Conservation (phyloP, 2,888 invertebrate genomes). For the Pardosa pseudoannulata region DNA sequence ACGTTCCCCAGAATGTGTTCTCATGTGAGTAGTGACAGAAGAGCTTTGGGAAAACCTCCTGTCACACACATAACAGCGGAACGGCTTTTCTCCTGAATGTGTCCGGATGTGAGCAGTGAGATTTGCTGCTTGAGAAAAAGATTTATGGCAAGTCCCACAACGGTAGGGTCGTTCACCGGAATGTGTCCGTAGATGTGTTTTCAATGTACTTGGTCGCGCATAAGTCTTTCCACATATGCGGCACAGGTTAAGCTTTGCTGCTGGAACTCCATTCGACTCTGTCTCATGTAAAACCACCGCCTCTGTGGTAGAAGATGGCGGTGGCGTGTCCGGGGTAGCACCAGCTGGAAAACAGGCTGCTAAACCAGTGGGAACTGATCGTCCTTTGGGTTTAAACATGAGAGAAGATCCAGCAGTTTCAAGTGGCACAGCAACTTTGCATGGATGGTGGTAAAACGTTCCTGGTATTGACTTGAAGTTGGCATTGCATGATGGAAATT, state of each 20-base stretch:
- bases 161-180: constrained; percentile 93
- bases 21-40: constrained; percentile 98
- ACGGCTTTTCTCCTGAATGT: constrained; percentile 94
- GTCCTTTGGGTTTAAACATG: constrained; percentile 43
- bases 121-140: constrained; percentile 98
- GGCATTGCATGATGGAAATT: constrained; percentile 48
- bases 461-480: constrained; percentile 31
- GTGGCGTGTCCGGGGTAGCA: constrained; percentile 19
- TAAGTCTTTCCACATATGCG: constrained; percentile 94
- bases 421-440: constrained; percentile 18
- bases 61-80: constrained; percentile 94
- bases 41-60: constrained; percentile 96
- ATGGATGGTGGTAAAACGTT: constrained; percentile 41
- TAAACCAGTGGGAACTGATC: constrained; percentile 54
- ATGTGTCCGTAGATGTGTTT: constrained; percentile 97
- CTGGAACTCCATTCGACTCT: constrained; percentile 28
- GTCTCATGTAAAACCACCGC: background rate
- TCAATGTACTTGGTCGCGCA: constrained; percentile 96
- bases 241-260: constrained; percentile 72
- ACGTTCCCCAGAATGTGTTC: constrained; percentile 94
- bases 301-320: background rate
- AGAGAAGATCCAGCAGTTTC: background rate
- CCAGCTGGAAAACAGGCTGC: constrained; percentile 65
- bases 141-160: constrained; percentile 97
- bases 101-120: constrained; percentile 95